phyloP scores from a whole-genome alignment of 2,797 vertebrate species.

The Galaxias olidus region DNA sequence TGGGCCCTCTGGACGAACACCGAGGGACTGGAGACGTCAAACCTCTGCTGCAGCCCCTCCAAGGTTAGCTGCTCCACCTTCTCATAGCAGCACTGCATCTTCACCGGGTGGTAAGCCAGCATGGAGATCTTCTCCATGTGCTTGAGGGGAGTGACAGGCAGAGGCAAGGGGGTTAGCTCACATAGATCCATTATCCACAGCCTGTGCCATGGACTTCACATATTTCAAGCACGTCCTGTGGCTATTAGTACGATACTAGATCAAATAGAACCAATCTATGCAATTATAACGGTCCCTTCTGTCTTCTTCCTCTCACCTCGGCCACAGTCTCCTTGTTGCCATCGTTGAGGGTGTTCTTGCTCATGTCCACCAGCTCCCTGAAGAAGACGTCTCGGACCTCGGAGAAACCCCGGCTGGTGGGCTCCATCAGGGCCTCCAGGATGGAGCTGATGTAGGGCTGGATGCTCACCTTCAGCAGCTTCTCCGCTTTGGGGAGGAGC shows the following conservation, averaged over 20 bases:
- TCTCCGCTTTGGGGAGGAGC: conserved; percentile 88
- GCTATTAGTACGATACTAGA: no score
- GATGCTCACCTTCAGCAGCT: conserved; percentile 90
- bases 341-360: conserved; percentile 87
- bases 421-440: conserved; percentile 93
- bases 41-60: conserved; percentile 93
- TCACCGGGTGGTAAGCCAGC: conserved; percentile 92
- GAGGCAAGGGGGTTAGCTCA: background rate
- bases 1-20: conserved; percentile 94
- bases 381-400: conserved; percentile 92
- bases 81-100: conserved; percentile 95
- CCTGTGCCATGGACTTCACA: no score
- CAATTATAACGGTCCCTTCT: no score
- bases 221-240: no score
- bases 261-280: no score
- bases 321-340: conserved; percentile 85
- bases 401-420: conserved; percentile 90
- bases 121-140: conserved; percentile 93
- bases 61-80: conserved; percentile 89
- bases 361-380: conserved; percentile 91
- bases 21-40: conserved; percentile 87
- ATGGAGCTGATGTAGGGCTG: conserved; percentile 93
- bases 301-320: conserved; percentile 76
- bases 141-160: conserved; percentile 34
- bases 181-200: background rate